Percentiles rank a stretch among this genome's conserved stretches.
Evolutionary conservation across 1,140 invertebrate genomes (phyloP).

Genomic region (Bombus cullumanus): DNA sequence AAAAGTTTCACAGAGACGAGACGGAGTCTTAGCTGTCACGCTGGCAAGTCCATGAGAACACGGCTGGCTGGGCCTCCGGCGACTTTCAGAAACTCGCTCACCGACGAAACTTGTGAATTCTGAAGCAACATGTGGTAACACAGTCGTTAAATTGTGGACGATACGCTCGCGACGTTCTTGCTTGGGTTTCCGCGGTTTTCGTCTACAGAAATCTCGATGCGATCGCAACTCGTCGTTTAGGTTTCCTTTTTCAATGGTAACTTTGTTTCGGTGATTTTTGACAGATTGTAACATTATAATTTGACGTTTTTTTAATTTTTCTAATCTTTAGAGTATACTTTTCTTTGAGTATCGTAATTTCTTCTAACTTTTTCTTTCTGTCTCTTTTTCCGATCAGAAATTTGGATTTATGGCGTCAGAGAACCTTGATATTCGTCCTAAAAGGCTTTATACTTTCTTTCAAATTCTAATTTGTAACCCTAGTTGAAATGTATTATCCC

Average conservation of each 20-base stretch:
- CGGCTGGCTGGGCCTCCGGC: background rate
- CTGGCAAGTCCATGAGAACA: background rate
- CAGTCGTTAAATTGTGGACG: slow-evolving; percentile 15
- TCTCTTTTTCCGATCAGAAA: background rate
- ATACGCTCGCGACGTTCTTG: background rate
- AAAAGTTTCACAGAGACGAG: background rate
- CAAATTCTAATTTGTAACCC: background rate
- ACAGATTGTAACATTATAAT: background rate
- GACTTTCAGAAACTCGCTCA: too few species aligned
- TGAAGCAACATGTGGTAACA: slow-evolving; percentile 45
- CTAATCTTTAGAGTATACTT: background rate
- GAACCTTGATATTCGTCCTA: background rate
- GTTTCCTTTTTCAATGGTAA: background rate
- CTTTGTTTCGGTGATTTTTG: background rate
- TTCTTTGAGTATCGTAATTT: background rate
- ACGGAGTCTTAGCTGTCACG: background rate
- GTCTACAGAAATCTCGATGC: background rate
- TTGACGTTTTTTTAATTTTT: background rate
- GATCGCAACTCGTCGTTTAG: background rate
- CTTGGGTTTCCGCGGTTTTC: too few species aligned
- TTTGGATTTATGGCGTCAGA: background rate
- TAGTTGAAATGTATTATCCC: background rate
- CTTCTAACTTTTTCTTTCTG: background rate
- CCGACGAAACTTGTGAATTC: slow-evolving; percentile 12
- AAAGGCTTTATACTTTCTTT: background rate